Percentiles rank a stretch among this genome's conserved stretches.
Conservation (phyloP, 2,113 vertebrate genomes). For the Chaetorhynchus papuensis region DNA sequence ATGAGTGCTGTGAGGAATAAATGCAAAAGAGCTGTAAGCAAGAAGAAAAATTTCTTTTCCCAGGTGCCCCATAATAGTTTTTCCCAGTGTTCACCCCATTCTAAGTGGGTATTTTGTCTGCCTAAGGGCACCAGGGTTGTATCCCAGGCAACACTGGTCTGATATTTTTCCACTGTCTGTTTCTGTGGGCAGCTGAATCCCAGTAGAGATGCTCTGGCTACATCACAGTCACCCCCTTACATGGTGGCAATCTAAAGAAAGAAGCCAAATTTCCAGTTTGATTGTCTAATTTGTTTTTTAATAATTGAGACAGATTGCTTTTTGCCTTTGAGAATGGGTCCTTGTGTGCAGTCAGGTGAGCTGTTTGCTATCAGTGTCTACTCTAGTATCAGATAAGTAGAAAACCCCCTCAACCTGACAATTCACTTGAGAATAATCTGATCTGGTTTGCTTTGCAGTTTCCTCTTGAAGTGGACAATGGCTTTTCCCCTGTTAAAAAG, state of each 20-base stretch:
- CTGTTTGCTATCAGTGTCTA: conserved; percentile 27
- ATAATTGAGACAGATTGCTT: conserved; percentile 56
- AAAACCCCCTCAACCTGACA: conserved; percentile 56
- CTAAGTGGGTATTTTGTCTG: conserved; percentile 5
- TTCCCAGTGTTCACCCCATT: background rate
- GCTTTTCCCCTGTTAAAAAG: conserved; percentile 61
- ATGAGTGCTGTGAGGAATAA: background rate
- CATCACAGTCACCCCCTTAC: background rate
- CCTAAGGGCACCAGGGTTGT: background rate
- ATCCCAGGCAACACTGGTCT: background rate
- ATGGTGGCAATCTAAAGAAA: background rate
- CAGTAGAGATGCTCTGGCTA: background rate
- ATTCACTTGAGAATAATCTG: conserved; percentile 64
- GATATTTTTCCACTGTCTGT: background rate
- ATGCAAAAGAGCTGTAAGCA: background rate
- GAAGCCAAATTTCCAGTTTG: conserved; percentile 11
- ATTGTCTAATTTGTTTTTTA: conserved; percentile 45
- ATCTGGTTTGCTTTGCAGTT: conserved; percentile 59
- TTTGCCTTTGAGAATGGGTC: conserved; percentile 27
- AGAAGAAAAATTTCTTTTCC: background rate
- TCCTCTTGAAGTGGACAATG: conserved; percentile 67
- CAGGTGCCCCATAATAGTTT: background rate
- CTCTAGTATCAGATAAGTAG: conserved; percentile 28
- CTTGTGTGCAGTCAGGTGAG: conserved; percentile 26
- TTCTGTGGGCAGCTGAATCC: background rate